Percentiles rank a stretch among this genome's conserved stretches.
Evolutionary conservation across 53 echinoderm and acorn worm species (phyloP).

Genomic region (Holothuria scabra): DNA sequence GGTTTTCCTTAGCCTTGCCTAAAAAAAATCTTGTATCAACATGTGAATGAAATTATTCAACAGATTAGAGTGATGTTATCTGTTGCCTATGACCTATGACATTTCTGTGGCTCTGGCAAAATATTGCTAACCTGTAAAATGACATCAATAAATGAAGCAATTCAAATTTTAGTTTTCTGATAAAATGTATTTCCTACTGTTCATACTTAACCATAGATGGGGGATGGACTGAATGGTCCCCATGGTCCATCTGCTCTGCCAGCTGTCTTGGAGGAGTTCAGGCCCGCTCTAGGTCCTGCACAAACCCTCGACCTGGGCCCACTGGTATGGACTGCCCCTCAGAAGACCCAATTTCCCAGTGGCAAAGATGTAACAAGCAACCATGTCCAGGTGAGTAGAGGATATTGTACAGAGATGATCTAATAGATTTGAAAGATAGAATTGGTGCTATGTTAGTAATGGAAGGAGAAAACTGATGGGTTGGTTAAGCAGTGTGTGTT

Average conservation of each 20-base stretch:
- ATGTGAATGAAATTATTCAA: too few relatives aligned
- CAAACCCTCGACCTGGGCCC: slow-evolving; percentile 70
- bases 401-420: background rate
- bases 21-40: too few relatives aligned
- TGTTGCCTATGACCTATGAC: too few relatives aligned
- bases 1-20: too few relatives aligned
- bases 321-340: slow-evolving; percentile 70
- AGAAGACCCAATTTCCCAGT: slow-evolving; percentile 63
- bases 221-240: slow-evolving; percentile 74
- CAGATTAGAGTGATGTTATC: too few relatives aligned
- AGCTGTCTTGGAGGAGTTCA: slow-evolving; percentile 83
- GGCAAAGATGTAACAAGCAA: slow-evolving; percentile 74
- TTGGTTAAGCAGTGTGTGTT: too few relatives aligned
- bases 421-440: too few relatives aligned
- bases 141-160: too few relatives aligned
- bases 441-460: background rate
- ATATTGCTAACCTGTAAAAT: too few relatives aligned
- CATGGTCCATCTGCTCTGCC: slow-evolving; percentile 77
- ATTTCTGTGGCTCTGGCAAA: too few relatives aligned
- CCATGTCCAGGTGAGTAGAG: slow-evolving; percentile 79
- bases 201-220: slow-evolving; percentile 61
- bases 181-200: background rate
- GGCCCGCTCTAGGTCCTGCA: slow-evolving; percentile 78
- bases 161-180: background rate
- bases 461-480: too few relatives aligned